Evolutionary conservation across 2,797 vertebrate species (phyloP), one percentile per base, ranked within the genome.

Genomic region (Malurus leucopterus): DNA sequence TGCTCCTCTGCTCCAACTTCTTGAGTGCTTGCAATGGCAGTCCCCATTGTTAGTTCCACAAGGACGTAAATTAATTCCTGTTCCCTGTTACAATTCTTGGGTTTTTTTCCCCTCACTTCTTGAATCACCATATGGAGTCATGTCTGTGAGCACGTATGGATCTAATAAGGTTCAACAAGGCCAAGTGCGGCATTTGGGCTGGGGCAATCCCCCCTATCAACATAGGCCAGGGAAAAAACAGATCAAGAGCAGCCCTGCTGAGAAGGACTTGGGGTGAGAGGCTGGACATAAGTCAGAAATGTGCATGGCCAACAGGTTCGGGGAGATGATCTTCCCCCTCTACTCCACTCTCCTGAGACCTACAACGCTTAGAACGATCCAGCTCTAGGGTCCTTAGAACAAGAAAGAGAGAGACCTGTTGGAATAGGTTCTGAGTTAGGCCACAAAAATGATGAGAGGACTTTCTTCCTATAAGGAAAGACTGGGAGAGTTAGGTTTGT

Each of bases 121-220:
- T 34, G 22, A 26, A 41, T 4, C 1, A 1, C 21, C 11, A 6
- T 23, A n/a, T 5, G 9, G 16, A 81, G 22, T 34, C 23, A 23
- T 2, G 29, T 22, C 46, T 26, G 29, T 4, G 18, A 20, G 26
- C 11, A 58, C 4, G 7, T 3, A 10, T 1, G 8, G 80, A 49
- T 30, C 4, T 49, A 40, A 13, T 5, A 8, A 51, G 21, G 30
- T 7, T 72, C 27, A 43, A 36, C 16, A 32, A 34, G 21, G 26
- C 18, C 36, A 46, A 30, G 46, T 43, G 23, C 15, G 22, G 26
- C 38, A 53, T 4, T 4, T 15, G 21, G 26, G 11, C 1, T 2
- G 1, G 30, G 9, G 22, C 12, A 69, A 46, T 0, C 4, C 8
- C 2, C 0, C 0, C 3, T 8, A 40, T 2, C 36, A 50, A 20